Percentiles rank a stretch among this genome's conserved stretches.
Evolutionary conservation across 2,113 vertebrate genomes (phyloP).

Genomic region (Rhizomys pruinosus): DNA sequence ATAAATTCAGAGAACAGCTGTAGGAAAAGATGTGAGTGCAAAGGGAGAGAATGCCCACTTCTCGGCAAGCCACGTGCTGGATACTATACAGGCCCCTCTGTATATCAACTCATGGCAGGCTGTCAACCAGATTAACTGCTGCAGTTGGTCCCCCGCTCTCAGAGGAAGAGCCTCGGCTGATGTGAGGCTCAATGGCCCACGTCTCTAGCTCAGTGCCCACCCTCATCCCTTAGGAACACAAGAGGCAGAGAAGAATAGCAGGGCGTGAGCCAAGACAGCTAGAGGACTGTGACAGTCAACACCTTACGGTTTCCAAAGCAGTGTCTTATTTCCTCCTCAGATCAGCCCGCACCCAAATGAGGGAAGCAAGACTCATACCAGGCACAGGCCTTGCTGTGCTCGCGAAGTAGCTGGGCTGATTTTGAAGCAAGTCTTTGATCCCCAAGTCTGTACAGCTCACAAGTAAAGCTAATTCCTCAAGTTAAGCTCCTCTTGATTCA

Average conservation of each 20-base stretch:
- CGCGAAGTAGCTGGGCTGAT: background rate
- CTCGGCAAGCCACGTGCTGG: background rate
- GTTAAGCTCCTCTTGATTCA: conserved; percentile 8
- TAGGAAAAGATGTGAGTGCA: background rate
- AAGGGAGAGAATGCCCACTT: background rate
- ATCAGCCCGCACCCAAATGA: background rate
- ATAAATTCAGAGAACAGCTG: conserved; percentile 57
- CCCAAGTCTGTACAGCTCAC: background rate
- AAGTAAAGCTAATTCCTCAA: conserved; percentile 24
- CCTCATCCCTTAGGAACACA: background rate
- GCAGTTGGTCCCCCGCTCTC: background rate
- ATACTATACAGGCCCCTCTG: too few species aligned
- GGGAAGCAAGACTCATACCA: background rate
- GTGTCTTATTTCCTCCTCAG: conserved; percentile 16
- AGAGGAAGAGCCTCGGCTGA: background rate
- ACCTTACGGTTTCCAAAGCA: conserved; percentile 15
- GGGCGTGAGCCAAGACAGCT: background rate
- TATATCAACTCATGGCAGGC: background rate
- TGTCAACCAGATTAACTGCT: background rate
- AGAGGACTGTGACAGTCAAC: background rate
- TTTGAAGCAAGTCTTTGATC: conserved; percentile 33
- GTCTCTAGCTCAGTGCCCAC: background rate
- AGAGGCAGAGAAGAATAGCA: background rate
- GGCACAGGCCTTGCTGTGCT: background rate
- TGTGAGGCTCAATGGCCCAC: background rate